Conservation (phyloP, 1,140 invertebrate species). For the Phymorhynchus buccinoides region DNA sequence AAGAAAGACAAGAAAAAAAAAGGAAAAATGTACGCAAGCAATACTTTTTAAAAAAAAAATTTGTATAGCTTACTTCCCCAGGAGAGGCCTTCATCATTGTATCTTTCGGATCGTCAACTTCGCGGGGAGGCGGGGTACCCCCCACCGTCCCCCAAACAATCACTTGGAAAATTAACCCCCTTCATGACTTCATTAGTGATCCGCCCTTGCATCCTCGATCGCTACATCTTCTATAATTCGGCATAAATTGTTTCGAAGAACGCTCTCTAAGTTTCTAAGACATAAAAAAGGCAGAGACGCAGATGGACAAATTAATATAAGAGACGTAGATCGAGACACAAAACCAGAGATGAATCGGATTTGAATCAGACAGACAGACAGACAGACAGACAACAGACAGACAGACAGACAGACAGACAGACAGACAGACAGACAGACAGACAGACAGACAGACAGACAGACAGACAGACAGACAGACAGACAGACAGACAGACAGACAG, state of each 20-base stretch:
- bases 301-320: neutral
- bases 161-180: no score
- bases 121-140: no score
- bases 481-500: neutral
- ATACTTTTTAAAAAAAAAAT: no score
- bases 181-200: no score
- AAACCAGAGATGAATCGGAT: neutral
- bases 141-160: no score
- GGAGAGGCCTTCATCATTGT: no score
- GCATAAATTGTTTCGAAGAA: neutral
- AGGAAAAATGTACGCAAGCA: no score
- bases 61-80: no score
- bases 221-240: neutral
- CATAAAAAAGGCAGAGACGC: neutral
- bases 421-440: neutral
- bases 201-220: neutral
- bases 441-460: neutral
- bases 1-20: no score
- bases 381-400: neutral
- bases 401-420: neutral
- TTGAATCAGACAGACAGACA: neutral
- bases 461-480: neutral
- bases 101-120: no score
- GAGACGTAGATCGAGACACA: neutral
- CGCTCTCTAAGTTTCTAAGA: neutral